Evolutionary conservation across 2,113 vertebrate genomes (phyloP).

Genomic region (Apaloderma vittatum): DNA sequence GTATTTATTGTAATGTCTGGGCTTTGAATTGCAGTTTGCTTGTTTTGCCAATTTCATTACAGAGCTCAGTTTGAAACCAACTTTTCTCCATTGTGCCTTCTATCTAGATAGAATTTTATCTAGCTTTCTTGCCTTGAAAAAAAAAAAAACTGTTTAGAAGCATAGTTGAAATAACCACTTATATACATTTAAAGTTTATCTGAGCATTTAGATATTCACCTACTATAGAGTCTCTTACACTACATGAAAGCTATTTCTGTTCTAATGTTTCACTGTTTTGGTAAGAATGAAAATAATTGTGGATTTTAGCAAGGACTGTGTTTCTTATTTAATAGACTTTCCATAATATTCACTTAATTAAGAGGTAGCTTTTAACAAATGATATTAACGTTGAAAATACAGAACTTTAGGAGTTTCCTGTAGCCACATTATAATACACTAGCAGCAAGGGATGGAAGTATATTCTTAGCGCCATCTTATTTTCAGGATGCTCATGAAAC

Average conservation of each 20-base stretch:
- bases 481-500: constrained; percentile 50
- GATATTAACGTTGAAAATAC: neutral
- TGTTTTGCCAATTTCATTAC: neutral
- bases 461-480: constrained; percentile 9
- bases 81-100: neutral
- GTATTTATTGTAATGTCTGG: neutral
- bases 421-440: neutral
- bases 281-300: neutral
- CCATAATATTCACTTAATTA: neutral
- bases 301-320: neutral
- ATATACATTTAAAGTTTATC: neutral
- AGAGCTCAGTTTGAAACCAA: neutral
- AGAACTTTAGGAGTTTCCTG: neutral
- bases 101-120: neutral
- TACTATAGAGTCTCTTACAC: neutral
- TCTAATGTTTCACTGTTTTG: neutral
- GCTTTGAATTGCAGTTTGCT: neutral
- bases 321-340: neutral
- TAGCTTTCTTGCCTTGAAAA: neutral
- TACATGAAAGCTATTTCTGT: neutral
- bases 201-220: neutral
- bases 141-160: neutral
- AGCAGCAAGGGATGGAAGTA: neutral
- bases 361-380: neutral
- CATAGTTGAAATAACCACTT: neutral